Conservation (phyloP, 2,113 vertebrate genomes). For the Heteronetta atricapilla region DNA sequence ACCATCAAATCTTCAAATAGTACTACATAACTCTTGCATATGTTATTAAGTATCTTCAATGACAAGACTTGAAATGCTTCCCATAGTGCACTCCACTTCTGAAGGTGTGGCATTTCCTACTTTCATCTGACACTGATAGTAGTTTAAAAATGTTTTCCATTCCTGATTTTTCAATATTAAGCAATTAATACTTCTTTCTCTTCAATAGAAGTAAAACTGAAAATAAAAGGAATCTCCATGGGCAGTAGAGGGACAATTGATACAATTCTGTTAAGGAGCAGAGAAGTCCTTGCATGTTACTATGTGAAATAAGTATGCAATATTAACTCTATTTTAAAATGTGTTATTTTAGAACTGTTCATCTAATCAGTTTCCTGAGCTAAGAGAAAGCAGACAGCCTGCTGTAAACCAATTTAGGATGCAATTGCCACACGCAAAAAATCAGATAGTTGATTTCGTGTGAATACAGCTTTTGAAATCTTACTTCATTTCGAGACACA, state of each 20-base stretch:
- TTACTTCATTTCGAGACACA: constrained; percentile 41
- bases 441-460: constrained; percentile 43
- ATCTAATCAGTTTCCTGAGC: constrained; percentile 55
- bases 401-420: constrained; percentile 60
- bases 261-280: constrained; percentile 54
- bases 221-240: not conserved
- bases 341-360: constrained; percentile 63
- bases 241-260: not conserved
- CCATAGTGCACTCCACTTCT: not conserved
- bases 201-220: not conserved
- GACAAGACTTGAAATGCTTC: not conserved
- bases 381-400: constrained; percentile 42
- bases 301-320: constrained; percentile 8
- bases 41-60: not conserved
- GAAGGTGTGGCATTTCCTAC: not conserved
- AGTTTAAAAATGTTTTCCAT: not conserved
- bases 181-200: not conserved
- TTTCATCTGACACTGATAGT: not conserved
- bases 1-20: not conserved
- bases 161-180: not conserved
- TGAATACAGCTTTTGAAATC: constrained; percentile 56
- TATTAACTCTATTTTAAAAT: constrained; percentile 63
- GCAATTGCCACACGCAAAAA: constrained; percentile 21
- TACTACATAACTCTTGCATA: not conserved
- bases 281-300: constrained; percentile 25